These are phyloP conservation scores for Stegophylla sp. DNA, from an alignment of 2,888 invertebrate species.

Conservation along the genomic window DNA sequence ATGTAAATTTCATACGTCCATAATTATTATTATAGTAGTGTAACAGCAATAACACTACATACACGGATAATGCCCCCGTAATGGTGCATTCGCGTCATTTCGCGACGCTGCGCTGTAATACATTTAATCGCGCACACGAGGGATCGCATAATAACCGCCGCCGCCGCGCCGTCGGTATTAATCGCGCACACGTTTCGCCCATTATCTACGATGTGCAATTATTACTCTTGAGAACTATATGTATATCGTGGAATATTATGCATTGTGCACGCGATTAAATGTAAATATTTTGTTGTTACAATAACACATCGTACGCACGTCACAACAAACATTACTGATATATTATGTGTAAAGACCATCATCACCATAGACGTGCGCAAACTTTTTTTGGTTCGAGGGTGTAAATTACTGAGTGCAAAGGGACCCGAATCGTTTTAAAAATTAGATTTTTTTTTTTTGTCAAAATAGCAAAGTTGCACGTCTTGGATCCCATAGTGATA, in stretches of 20 bases:
- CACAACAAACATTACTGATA: too few relatives aligned
- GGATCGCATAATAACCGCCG: constrained; percentile 6
- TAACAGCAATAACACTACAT: not conserved
- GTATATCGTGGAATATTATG: too few relatives aligned
- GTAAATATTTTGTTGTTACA: not conserved
- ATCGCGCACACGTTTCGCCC: not conserved
- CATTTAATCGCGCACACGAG: not conserved
- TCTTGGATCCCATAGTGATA: too few relatives aligned
- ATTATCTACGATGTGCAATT: constrained; percentile 9
- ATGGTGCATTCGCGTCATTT: not conserved
- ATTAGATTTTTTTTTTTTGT: too few relatives aligned
- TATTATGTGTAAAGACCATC: too few relatives aligned
- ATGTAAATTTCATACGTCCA: constrained; percentile 26
- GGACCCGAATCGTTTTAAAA: too few relatives aligned
- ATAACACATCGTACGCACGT: not conserved
- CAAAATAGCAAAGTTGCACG: too few relatives aligned
- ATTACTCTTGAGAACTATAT: not conserved
- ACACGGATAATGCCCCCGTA: not conserved
- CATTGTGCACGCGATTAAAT: not conserved
- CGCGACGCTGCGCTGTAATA: not conserved
- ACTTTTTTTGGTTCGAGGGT: too few relatives aligned
- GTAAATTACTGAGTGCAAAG: too few relatives aligned
- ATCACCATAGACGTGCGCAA: too few relatives aligned
- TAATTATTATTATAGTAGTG: too few relatives aligned
- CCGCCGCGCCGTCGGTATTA: too few relatives aligned